Conservation (phyloP, 2,113 vertebrate genomes). For the Synodontis membranacea region DNA sequence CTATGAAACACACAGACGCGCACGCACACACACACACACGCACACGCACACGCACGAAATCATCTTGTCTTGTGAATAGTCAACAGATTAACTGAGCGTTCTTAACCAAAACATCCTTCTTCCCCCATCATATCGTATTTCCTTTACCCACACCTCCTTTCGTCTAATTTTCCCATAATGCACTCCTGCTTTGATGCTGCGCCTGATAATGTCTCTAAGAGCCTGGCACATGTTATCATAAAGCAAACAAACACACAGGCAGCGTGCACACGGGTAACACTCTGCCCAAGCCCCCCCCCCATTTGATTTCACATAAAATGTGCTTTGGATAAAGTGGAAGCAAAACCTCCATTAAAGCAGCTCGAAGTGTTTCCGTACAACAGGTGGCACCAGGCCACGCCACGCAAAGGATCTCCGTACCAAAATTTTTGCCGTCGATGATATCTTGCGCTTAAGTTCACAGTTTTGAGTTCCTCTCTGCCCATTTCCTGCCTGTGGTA, state of each 20-base stretch:
- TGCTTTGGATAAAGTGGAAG: constrained; percentile 1
- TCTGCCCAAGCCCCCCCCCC: not conserved
- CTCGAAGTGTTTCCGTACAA: constrained; percentile 6
- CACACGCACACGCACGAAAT: constrained; percentile 16
- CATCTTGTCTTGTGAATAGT: not conserved
- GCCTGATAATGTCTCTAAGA: not conserved
- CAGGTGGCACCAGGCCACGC: not conserved
- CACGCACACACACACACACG: constrained; percentile 8
- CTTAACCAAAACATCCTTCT: not conserved
- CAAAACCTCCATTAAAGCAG: constrained; percentile 1
- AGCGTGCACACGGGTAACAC: not conserved
- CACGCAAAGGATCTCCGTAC: not conserved
- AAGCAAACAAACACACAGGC: constrained; percentile 12
- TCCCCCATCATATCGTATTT: not conserved
- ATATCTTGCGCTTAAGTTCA: constrained; percentile 17
- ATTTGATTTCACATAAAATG: constrained; percentile 1
- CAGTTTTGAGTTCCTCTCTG: constrained; percentile 22
- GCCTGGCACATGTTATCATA: constrained; percentile 1
- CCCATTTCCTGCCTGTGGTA: not conserved
- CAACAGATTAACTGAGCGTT: not conserved
- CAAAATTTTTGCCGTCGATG: not conserved
- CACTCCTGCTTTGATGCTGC: not conserved
- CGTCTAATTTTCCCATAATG: constrained; percentile 1
- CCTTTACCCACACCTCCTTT: not conserved
- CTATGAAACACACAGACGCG: not conserved